phyloP scores from a whole-genome alignment of 2,113 vertebrate species.

The Lycocorax pyrrhopterus region DNA sequence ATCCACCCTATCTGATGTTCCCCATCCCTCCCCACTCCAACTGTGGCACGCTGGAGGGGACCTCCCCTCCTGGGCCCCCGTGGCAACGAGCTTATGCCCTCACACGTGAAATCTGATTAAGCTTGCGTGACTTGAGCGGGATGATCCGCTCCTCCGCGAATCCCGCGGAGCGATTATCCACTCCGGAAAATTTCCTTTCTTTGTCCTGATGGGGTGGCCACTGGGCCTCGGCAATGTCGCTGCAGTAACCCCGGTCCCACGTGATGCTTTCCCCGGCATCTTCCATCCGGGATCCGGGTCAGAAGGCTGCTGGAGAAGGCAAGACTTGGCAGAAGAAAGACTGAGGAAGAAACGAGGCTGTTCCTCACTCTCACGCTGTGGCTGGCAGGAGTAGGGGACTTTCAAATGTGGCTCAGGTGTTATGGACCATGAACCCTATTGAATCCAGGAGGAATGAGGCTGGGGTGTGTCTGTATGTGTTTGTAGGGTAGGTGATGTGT shows the following conservation, averaged over 20 bases:
- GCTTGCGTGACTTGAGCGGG: constrained; percentile 9
- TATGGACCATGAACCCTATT: background rate
- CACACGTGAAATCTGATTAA: constrained; percentile 8
- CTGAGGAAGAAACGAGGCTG: background rate
- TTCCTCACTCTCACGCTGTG: background rate
- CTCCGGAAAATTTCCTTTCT: background rate
- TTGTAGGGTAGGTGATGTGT: background rate
- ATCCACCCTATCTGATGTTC: background rate
- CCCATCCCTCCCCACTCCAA: background rate
- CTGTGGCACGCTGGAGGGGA: background rate
- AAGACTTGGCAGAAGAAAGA: background rate
- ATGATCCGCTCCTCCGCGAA: background rate
- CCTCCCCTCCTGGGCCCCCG: background rate
- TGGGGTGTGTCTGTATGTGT: background rate
- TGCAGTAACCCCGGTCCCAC: fast-evolving
- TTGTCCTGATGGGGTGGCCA: background rate
- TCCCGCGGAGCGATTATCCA: background rate
- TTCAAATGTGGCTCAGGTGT: background rate
- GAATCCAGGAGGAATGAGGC: background rate
- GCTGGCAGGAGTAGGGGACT: background rate
- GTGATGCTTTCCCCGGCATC: background rate
- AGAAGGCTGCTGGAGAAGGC: background rate
- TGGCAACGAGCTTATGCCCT: background rate
- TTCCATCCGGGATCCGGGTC: background rate
- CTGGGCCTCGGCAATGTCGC: background rate